Conservation (phyloP, 2,797 vertebrate species). For the Epinephelus coioides region DNA sequence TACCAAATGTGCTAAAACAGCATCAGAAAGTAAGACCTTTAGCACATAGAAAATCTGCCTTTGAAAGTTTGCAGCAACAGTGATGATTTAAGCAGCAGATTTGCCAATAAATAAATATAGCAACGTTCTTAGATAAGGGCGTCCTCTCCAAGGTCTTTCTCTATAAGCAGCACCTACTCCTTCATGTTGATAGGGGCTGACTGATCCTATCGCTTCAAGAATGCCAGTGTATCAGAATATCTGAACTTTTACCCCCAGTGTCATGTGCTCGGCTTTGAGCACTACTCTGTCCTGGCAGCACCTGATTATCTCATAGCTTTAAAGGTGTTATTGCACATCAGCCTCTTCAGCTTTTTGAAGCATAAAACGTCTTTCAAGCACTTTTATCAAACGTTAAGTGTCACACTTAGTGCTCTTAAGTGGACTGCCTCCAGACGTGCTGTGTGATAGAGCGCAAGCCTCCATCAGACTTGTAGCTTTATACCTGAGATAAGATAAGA, state of each 20-base stretch:
- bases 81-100: background rate
- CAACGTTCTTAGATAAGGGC: slow-evolving; percentile 13
- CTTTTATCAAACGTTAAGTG: slow-evolving; percentile 70
- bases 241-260: slow-evolving; percentile 80
- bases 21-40: background rate
- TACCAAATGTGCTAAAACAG: slow-evolving; percentile 5
- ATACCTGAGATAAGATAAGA: slow-evolving; percentile 74
- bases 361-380: slow-evolving; percentile 59
- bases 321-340: slow-evolving; percentile 59
- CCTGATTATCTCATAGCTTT: slow-evolving; percentile 65
- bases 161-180: slow-evolving; percentile 51
- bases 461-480: slow-evolving; percentile 56
- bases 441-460: slow-evolving; percentile 44
- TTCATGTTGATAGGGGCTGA: slow-evolving; percentile 79
- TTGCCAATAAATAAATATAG: slow-evolving; percentile 14
- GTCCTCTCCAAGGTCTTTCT: slow-evolving; percentile 26
- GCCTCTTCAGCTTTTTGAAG: slow-evolving; percentile 59
- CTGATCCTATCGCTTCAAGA: slow-evolving; percentile 84
- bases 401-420: slow-evolving; percentile 72
- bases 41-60: background rate
- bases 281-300: slow-evolving; percentile 48
- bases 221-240: slow-evolving; percentile 84
- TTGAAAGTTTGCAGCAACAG: background rate
- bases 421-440: slow-evolving; percentile 63
- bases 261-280: slow-evolving; percentile 64